Evolutionary conservation across 2,888 invertebrate genomes (phyloP).

Genomic region (Aleiodes leptofemur): DNA sequence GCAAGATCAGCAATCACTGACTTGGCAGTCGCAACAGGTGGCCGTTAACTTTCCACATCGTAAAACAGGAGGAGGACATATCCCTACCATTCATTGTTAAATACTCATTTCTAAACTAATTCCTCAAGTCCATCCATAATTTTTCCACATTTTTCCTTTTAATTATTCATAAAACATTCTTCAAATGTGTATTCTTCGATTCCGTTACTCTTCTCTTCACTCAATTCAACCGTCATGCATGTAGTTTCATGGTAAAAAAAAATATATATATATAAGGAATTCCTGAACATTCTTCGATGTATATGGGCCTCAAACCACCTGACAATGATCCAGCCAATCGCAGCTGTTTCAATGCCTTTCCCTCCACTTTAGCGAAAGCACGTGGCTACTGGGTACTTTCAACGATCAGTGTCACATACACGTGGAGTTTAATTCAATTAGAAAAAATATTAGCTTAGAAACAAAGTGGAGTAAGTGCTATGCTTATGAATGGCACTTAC

Average conservation of each 20-base stretch:
- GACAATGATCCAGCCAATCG: conserved; percentile 45
- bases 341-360: conserved; percentile 2
- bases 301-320: conserved; percentile 47
- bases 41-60: conserved; percentile 5
- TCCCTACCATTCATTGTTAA: not conserved
- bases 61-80: not conserved
- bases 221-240: too few relatives aligned
- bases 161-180: too few relatives aligned
- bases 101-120: too few relatives aligned
- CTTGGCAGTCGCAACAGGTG: conserved; percentile 14
- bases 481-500: too few relatives aligned
- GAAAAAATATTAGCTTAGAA: not conserved
- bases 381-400: conserved; percentile 25
- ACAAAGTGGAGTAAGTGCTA: too few relatives aligned
- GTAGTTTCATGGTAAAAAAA: too few relatives aligned
- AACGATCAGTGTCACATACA: not conserved
- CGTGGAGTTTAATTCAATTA: not conserved
- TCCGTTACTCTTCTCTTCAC: too few relatives aligned
- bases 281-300: not conserved
- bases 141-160: too few relatives aligned
- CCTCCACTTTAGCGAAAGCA: conserved; percentile 31
- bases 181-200: too few relatives aligned
- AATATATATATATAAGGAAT: too few relatives aligned
- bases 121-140: too few relatives aligned
- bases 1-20: conserved; percentile 29